Base-by-base conservation (phyloP, 2,797 vertebrate species). In the Bovichtus diacanthus region DNA sequence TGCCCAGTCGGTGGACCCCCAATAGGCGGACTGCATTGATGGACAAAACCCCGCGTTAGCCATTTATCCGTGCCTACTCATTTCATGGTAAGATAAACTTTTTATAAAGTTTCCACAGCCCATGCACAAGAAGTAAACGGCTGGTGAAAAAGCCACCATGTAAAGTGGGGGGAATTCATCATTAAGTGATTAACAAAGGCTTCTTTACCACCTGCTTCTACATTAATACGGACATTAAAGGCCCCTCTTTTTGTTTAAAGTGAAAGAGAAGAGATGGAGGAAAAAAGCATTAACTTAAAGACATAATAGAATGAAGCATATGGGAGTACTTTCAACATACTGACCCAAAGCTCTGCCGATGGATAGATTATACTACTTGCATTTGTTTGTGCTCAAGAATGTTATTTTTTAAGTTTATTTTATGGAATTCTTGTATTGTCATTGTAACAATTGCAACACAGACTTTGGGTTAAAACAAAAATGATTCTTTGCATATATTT, bases 61-160 rank as follows among this genome's bases (percentile, higher is more conserved):
- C 92, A 95, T 93, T 96, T 94, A 96, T 94, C 91, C 71, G 79
- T 88, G 94, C 91, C 87, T 90, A 93, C 95, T 96, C 96, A 95
- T 85, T 93, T 93, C 94, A 90, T 94, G 95, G 95, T 96, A 96
- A 91, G 92, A 96, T 95, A 96, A 95, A 96, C 96, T 94, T 92
- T 94, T 95, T 94, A 92, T 91, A 90, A 93, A 94, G 93, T 89
- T 91, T 95, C 92, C 85, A 83, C 87, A 78, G 87, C 81, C 88
- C 78, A 49, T 83, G 91, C 91, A 94, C 84, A 91, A 92, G 90
- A 78, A 93, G 92, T 90, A 90, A 95, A 94, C 77, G 86, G 83
- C 85, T 88, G 85, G 88, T 88, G 91, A 92, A 91, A 95, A 94
- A 95, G 93, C 84, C 90, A 92, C 92, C 92, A 92, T 95, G 95